Conservation (phyloP, 2,888 invertebrate genomes). For the Frankliniella intonsa region DNA sequence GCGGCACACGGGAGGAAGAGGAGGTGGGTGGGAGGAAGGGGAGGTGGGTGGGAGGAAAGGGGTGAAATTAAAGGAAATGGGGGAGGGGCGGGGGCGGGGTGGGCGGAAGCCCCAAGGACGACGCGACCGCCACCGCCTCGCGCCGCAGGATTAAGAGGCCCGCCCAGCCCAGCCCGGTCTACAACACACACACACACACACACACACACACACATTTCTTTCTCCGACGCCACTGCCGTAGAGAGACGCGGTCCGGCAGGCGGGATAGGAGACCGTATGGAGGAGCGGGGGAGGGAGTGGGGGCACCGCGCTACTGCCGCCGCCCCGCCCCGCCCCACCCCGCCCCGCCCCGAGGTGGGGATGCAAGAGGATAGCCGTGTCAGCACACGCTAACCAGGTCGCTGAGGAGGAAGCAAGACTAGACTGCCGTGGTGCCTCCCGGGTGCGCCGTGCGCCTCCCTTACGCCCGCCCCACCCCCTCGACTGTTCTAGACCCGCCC, state of each 20-base stretch:
- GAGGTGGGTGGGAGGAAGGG: not conserved
- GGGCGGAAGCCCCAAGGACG: too few relatives aligned
- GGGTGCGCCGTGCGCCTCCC: not conserved
- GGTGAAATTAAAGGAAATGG: not conserved
- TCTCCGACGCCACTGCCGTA: too few relatives aligned
- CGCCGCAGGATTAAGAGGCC: too few relatives aligned
- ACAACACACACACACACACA: too few relatives aligned
- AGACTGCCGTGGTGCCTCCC: not conserved
- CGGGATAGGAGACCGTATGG: too few relatives aligned
- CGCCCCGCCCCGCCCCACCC: too few relatives aligned
- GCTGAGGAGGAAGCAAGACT: not conserved
- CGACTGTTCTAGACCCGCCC: not conserved
- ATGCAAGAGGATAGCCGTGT: not conserved
- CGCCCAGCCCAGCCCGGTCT: too few relatives aligned
- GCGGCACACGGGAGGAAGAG: not conserved
- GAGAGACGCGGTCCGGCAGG: too few relatives aligned
- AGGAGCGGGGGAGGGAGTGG: too few relatives aligned
- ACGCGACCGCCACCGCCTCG: too few relatives aligned
- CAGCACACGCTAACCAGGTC: slow-evolving; percentile 16
- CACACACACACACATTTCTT: too few relatives aligned
- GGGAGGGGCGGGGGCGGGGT: not conserved
- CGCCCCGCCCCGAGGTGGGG: not conserved
- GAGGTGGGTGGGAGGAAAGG: not conserved
- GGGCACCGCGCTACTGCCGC: too few relatives aligned
- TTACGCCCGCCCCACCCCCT: not conserved